Base-by-base conservation (phyloP, 2,888 invertebrate genomes). In the Pyralis farinalis region DNA sequence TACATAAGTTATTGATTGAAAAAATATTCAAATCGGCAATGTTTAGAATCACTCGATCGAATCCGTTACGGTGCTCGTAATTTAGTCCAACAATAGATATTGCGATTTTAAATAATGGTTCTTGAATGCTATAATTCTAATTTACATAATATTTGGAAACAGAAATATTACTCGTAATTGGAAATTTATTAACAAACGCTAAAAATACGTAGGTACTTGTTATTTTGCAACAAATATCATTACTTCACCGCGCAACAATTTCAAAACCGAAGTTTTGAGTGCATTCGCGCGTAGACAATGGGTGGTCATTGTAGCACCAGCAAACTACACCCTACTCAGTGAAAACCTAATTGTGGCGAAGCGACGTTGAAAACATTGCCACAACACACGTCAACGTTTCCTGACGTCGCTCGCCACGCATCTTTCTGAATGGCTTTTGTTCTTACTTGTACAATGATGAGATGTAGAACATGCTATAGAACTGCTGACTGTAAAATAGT, bases 1-100 rank as follows among this genome's bases (percentile, higher is more conserved):
- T 87, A 84, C 77, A 82, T 84, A 80, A 75, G 78, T 85, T 86
- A 88, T 88, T 88, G 88, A 88, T 88, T 85, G 86, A 79, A 84
- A 85, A 82, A 84, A 85, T 84, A 88, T 88, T 88, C 67, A 85
- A 87, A 88, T 86, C 49, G 40, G 39, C 47, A 67, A 63, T 71
- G 76, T 81, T 83, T 79, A 70, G 63, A 77, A 61, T 67, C 68
- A 68, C 60, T 80, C 80, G 66, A 80, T 84, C 72, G 76, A 9
- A 78, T 86, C 77, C 83, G 85, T 83, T 81, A 86, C 75, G 83
- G 82, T 60, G 74, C 73, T 82, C 69, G 67, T 78, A 71, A 80
- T 76, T 74, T 65, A 45, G 44, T 34, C 34, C 42, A 42, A 69
- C 70, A 73, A 70, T 59, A 49, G 59, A 56, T 53, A 44, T 64